Conservation (phyloP, 2,113 vertebrate genomes). For the Zapus hudsonius region DNA sequence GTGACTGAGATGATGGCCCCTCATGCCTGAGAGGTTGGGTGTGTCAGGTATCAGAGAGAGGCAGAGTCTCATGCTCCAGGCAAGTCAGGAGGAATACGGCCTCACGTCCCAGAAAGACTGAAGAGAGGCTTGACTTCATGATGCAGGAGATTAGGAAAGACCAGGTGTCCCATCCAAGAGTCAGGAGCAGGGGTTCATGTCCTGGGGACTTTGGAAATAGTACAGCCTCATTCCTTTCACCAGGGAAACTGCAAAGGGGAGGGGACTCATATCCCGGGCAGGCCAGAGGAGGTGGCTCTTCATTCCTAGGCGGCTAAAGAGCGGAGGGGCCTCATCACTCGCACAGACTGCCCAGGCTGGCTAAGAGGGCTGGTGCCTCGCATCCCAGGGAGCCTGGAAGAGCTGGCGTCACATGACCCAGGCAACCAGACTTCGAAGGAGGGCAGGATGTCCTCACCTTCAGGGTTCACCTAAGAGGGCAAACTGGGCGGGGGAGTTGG, state of each 20-base stretch:
- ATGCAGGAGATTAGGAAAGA: no score
- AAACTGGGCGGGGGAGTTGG: fast-evolving
- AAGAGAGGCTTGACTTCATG: not conserved
- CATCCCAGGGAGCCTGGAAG: fast-evolving
- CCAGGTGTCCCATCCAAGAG: no score
- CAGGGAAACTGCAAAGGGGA: no score
- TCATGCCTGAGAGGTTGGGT: not conserved
- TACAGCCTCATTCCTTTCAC: no score
- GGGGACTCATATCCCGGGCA: not conserved
- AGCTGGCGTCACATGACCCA: not conserved
- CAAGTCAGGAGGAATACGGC: not conserved
- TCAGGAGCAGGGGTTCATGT: no score
- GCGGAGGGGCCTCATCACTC: not conserved
- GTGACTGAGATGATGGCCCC: not conserved
- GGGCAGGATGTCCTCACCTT: not conserved
- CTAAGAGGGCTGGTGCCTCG: not conserved
- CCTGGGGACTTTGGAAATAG: no score
- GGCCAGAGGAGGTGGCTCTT: not conserved
- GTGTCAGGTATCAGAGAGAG: not conserved
- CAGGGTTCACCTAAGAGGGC: no score
- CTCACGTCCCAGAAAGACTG: not conserved
- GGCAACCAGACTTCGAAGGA: fast-evolving
- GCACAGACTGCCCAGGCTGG: not conserved
- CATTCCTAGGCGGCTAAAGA: no score
- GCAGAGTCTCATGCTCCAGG: not conserved